Base-by-base conservation (phyloP, 2,113 vertebrate species). In the Puma concolor region DNA sequence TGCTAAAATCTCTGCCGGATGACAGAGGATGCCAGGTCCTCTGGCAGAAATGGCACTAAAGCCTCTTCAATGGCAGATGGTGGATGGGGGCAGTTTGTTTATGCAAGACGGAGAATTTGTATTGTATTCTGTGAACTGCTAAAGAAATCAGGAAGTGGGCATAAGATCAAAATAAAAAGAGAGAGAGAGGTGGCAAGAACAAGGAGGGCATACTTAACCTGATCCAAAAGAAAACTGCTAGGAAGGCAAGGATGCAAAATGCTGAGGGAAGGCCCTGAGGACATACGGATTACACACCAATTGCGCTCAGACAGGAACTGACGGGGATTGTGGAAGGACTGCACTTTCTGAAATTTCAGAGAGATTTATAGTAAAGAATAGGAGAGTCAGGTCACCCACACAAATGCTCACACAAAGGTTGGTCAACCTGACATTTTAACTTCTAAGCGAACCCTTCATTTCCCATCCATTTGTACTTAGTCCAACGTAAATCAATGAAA, bases 391-490 rank as follows among this genome's bases (percentile, higher is more conserved):
- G 88, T 88, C 16, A 50, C 71, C 66, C 36, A 77, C 7, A 80
- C 36, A 87, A 95, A 89, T 21, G 52, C 67, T 95, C 80, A 57
- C 64, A 88, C 33, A 52, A 91, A 82, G 12, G 71, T 12, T 90
- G 80, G 64, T 83, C 29, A 77, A 11, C 21, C 38, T 44, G 38
- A 38, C 71, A 64, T 95, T 77, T 96, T 88, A 92, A 66, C 21
- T 77, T 90, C 27, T 52, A 88, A 96, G 92, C 71, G 84, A 96
- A 94, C 66, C 76, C 57, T 94, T 77, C 81, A 74, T 63, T 88
- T 91, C 27, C 64, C 69, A 44, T 60, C 80, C 69, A 77, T 77
- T 81, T 88, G 52, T 88, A 67, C 57, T 17, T 52, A 66, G 69
- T 50, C 44, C 64, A n/a, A 92, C 25, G 15, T 69, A 82, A 96